These are phyloP conservation scores for Marronus borbonicus DNA, from an alignment of 2,888 invertebrate genomes.

Conservation along the genomic window DNA sequence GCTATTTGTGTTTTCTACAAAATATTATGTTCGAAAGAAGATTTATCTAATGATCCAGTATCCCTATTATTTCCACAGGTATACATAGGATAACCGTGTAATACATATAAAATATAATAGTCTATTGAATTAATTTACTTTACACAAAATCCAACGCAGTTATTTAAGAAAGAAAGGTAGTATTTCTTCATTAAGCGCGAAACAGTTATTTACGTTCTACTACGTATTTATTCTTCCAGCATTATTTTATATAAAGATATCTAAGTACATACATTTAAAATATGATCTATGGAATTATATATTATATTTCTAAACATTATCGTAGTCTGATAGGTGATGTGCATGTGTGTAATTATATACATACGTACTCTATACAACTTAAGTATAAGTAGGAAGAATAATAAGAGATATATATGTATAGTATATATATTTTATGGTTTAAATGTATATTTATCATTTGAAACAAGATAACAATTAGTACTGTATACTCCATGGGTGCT, in stretches of 20 bases:
- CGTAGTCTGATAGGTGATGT: conserved; percentile 12
- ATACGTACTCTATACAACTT: conserved; percentile 8
- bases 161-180: background rate
- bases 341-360: conserved; percentile 28
- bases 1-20: too few species aligned
- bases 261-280: conserved; percentile 16
- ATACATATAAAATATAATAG: background rate
- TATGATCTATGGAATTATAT: conserved; percentile 13
- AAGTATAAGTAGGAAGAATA: conserved; percentile 11
- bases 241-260: conserved; percentile 18
- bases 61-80: too few species aligned
- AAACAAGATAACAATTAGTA: conserved; percentile 5
- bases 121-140: background rate
- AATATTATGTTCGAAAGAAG: too few species aligned
- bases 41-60: too few species aligned
- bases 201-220: too few species aligned
- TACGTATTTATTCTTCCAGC: conserved; percentile 7
- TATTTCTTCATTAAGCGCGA: background rate
- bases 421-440: conserved; percentile 40
- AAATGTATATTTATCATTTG: conserved; percentile 43
- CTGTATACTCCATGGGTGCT: conserved; percentile 34
- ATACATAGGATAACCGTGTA: too few species aligned
- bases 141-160: background rate
- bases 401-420: conserved; percentile 37
- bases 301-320: conserved; percentile 13